Percentiles rank a stretch among this genome's conserved stretches.
Conservation (phyloP, 2,888 invertebrate genomes). For the Entomobrya multifasciata region DNA sequence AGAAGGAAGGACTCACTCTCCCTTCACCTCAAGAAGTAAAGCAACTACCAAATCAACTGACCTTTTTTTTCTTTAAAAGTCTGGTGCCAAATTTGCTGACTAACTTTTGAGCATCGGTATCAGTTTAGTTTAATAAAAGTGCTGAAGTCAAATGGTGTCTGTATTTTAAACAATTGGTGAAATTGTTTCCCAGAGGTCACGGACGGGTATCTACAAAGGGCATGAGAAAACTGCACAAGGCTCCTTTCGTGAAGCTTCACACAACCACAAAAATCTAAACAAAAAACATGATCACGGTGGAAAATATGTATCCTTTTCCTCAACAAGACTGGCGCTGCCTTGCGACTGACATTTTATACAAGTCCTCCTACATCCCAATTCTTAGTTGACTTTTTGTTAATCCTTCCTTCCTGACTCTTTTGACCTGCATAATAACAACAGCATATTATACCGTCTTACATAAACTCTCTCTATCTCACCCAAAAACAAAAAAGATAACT, state of each 20-base stretch:
- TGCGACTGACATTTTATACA: constrained; percentile 20
- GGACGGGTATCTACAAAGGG: constrained; percentile 35
- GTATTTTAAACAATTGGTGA: constrained; percentile 7
- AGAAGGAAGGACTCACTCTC: too few species aligned
- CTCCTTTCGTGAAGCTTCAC: constrained; percentile 5
- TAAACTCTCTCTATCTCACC: background rate
- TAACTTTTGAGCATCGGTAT: background rate
- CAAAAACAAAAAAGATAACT: constrained; percentile 43
- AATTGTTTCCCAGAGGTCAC: constrained; percentile 42
- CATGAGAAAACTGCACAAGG: constrained; percentile 52
- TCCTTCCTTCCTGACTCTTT: constrained; percentile 14
- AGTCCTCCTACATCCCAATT: constrained; percentile 10
- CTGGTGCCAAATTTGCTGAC: constrained; percentile 35
- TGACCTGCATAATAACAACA: constrained; percentile 42
- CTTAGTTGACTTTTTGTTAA: constrained; percentile 8
- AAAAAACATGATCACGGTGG: background rate
- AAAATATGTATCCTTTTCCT: background rate
- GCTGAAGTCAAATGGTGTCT: background rate
- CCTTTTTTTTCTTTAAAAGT: constrained; percentile 13
- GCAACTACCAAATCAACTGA: constrained; percentile 1
- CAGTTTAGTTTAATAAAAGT: too few species aligned
- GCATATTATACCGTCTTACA: background rate
- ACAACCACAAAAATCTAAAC: background rate
- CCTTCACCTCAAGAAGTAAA: background rate
- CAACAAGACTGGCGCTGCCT: background rate